Base-by-base conservation (phyloP, 1,140 invertebrate genomes). In the Atta texana region DNA sequence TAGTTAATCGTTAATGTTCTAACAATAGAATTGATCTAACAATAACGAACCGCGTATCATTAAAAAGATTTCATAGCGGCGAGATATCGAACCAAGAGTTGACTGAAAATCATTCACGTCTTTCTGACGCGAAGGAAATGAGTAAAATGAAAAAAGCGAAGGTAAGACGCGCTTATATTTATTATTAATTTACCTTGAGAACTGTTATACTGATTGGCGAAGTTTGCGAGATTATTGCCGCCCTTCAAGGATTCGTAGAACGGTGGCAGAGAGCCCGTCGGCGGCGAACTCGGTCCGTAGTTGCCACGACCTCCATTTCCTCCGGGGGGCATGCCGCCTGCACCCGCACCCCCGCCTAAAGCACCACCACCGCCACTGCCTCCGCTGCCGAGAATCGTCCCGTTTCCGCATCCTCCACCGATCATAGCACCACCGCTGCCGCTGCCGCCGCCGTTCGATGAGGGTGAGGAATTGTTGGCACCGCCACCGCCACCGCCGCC, bases 171-270 rank as follows among this genome's bases (percentile, higher is more conserved):
- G 55, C 14, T 16, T 3, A 2, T 24, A 24, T 0, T 24, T 24
- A 24, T 24, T 24, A 24, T 24, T 24, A 24, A 24, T n/a, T 10
- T 90, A 92, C 91, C 91, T 91, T 93, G 92, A 8, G 88, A 90
- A 18, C 94, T 94, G 85, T 95, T 96, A 87, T 96, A 96, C 86
- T 96, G 95, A 87, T 96, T 96, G 21, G 94, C 94, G 75, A 97
- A 97, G 92, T 97, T 97, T 0, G 94, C 94, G 2, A 96, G 87
- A 71, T 95, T 95, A 51, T 95, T 95, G 14, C 97, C 97, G 71
- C 96, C 96, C 94, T 98, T 98, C 0, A 98, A 95, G 18, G 97
- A 98, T 94, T 98, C 97, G 91, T 98, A 98, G 91, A 98, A 98
- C 0, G 98, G 97, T 8, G 98, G 98, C 66, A 98, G 93, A 57